Percentiles rank a stretch among this genome's conserved stretches.
Conservation (phyloP, 1,140 invertebrate genomes). For the Idris sp. region DNA sequence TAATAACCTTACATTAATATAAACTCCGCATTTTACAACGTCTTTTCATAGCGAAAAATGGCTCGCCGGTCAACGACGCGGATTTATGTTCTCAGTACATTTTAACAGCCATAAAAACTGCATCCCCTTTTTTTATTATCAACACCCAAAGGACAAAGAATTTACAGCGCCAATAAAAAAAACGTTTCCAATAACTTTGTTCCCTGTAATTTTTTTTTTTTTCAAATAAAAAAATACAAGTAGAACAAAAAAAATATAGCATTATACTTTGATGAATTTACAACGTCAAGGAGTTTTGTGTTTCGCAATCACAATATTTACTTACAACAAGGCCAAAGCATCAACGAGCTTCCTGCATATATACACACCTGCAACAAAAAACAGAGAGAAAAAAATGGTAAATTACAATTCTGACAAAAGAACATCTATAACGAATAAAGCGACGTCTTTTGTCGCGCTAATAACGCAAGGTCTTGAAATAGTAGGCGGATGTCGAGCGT, state of each 20-base stretch:
- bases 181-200: constrained; percentile 33
- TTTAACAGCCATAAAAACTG: constrained; percentile 32
- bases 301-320: constrained; percentile 5
- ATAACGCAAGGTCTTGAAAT: background rate
- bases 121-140: constrained; percentile 30
- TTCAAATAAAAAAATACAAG: no score
- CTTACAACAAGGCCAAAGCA: no score
- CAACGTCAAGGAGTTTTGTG: no score
- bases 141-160: constrained; percentile 14
- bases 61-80: constrained; percentile 15
- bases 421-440: background rate
- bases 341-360: background rate
- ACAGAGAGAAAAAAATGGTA: constrained; percentile 3
- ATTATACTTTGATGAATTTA: no score
- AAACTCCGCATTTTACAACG: constrained; percentile 5
- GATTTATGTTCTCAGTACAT: constrained; percentile 36
- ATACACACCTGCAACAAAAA: constrained; percentile 18
- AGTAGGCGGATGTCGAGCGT: no score
- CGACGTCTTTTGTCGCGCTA: constrained; percentile 1
- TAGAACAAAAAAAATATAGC: no score
- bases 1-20: constrained; percentile 28
- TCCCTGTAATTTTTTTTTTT: constrained; percentile 13
- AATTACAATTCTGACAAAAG: background rate
- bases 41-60: constrained; percentile 21
- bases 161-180: constrained; percentile 39